Percentiles rank a stretch among this genome's conserved stretches.
Evolutionary conservation across 2,888 invertebrate genomes (phyloP).

Genomic region (Prionchulus punctatus): DNA sequence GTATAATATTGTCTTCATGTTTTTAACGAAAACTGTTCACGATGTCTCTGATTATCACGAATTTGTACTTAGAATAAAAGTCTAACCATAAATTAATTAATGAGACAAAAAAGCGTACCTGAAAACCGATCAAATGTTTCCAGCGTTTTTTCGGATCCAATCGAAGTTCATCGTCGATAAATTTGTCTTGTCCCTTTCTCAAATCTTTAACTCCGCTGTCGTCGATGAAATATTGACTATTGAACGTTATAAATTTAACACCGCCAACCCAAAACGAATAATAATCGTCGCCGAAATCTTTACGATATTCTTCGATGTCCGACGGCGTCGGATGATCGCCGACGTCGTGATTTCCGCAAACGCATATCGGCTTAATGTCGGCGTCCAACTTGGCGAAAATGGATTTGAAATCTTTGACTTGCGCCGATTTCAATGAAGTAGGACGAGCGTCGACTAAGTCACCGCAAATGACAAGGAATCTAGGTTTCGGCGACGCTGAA

Average conservation of each 20-base stretch:
- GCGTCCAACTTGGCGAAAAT: constrained; percentile 25
- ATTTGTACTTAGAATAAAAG: too few relatives aligned
- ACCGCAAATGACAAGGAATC: constrained; percentile 40
- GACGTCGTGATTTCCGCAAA: constrained; percentile 43
- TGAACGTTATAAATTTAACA: constrained; percentile 39
- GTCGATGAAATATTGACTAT: constrained; percentile 38
- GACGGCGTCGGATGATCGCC: constrained; percentile 37
- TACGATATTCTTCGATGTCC: constrained; percentile 27
- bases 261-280: constrained; percentile 40
- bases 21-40: too few relatives aligned
- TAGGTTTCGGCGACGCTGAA: constrained; percentile 32
- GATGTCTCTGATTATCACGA: too few relatives aligned
- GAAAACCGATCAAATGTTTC: constrained; percentile 12
- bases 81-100: background rate
- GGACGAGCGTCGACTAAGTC: constrained; percentile 41
- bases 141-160: background rate
- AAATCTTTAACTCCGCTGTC: constrained; percentile 17
- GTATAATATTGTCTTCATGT: background rate
- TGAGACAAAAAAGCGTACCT: constrained; percentile 1
- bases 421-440: constrained; percentile 22
- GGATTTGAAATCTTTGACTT: constrained; percentile 35
- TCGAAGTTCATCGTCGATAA: constrained; percentile 34
- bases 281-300: constrained; percentile 37
- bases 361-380: constrained; percentile 38
- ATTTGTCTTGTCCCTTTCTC: constrained; percentile 32